phyloP scores from a whole-genome alignment of 2,113 vertebrate genomes.

The Sigmodon hispidus region DNA sequence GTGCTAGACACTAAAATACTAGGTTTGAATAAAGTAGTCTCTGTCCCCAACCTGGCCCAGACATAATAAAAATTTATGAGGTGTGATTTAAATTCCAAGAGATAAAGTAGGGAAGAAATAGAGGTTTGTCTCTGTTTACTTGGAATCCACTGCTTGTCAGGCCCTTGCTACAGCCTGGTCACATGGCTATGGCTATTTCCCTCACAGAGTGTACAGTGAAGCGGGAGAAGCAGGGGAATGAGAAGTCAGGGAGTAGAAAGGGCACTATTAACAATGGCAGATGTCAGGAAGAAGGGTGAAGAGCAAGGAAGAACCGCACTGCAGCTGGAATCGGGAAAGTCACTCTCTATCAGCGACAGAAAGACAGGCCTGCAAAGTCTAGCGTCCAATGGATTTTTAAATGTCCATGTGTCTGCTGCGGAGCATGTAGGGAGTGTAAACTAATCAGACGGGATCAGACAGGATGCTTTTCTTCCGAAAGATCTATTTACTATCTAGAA shows the following conservation, averaged over 20 bases:
- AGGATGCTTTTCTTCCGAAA: neutral
- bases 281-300: neutral
- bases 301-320: neutral
- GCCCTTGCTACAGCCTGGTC: neutral
- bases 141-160: neutral
- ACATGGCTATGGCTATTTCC: neutral
- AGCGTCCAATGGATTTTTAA: neutral
- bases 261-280: neutral
- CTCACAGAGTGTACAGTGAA: neutral
- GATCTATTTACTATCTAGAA: neutral
- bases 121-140: neutral
- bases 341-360: neutral
- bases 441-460: no score
- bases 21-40: slow-evolving; percentile 28
- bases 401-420: neutral
- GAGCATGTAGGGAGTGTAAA: neutral
- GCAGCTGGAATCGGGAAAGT: neutral
- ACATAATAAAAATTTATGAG: slow-evolving; percentile 25
- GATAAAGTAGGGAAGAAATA: neutral
- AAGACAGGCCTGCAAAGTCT: neutral
- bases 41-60: neutral
- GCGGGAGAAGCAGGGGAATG: neutral
- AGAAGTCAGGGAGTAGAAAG: neutral
- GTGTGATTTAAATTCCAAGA: slow-evolving; percentile 1
- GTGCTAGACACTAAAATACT: neutral